Percentiles rank a stretch among this genome's conserved stretches.
These are phyloP conservation scores for Paragorgia papillata DNA, from an alignment of 92 coral and sea anemone genomes.

Conservation along the genomic window DNA sequence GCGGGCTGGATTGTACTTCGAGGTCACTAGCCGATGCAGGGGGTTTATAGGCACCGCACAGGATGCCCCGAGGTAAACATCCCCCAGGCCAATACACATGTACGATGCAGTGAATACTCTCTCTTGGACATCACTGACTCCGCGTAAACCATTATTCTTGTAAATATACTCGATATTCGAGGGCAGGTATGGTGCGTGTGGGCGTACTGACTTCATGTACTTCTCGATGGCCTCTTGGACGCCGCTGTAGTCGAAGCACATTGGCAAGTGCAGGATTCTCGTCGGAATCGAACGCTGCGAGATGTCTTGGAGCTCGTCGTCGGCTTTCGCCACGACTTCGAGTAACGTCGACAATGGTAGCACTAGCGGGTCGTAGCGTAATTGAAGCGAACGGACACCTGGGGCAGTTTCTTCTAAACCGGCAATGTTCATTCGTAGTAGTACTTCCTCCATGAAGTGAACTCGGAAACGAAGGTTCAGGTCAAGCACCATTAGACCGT, in stretches of 20 bases:
- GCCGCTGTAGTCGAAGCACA: conserved; percentile 71
- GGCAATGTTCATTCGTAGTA: conserved; percentile 39
- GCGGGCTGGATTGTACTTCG: conserved; percentile 72
- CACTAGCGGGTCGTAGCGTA: conserved; percentile 57
- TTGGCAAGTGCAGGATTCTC: conserved; percentile 59
- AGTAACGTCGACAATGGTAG: conserved; percentile 50
- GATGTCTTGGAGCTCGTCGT: conserved; percentile 49
- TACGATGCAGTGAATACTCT: conserved; percentile 63
- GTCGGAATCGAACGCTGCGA: conserved; percentile 52
- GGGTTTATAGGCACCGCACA: conserved; percentile 72
- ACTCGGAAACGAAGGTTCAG: conserved; percentile 66
- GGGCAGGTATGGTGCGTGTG: conserved; percentile 66
- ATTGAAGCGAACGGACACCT: conserved; percentile 66
- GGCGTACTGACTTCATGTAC: conserved; percentile 65
- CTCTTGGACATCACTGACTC: conserved; percentile 48
- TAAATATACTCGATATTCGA: conserved; percentile 61
- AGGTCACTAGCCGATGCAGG: conserved; percentile 57
- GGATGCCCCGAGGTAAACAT: conserved; percentile 69
- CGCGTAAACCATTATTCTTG: conserved; percentile 56
- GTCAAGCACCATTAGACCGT: conserved; percentile 67
- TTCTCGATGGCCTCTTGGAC: conserved; percentile 54
- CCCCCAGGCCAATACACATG: conserved; percentile 70
- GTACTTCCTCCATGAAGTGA: conserved; percentile 57
- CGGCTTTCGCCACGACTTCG: conserved; percentile 43
- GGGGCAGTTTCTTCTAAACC: conserved; percentile 75